Evolutionary conservation across 64 coral and sea anemone species (phyloP).

Genomic region (Dendronephthya gigantea): DNA sequence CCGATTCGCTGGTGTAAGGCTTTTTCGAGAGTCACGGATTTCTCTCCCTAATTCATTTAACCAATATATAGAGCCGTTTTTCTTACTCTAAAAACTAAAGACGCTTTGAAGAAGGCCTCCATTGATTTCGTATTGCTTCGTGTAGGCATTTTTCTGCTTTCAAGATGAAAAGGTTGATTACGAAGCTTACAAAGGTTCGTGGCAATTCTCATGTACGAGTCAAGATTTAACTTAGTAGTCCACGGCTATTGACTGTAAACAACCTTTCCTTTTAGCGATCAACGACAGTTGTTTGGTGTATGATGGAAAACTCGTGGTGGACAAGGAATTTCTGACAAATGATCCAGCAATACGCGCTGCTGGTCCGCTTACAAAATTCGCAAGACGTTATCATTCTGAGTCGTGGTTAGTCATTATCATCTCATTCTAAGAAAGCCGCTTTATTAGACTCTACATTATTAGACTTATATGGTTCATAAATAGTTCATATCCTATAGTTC

Average conservation of each 20-base stretch:
- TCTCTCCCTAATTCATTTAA: no score
- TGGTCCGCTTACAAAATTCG: slow-evolving; percentile 59
- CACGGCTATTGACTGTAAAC: no score
- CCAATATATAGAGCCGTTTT: no score
- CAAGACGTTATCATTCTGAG: slow-evolving; percentile 62
- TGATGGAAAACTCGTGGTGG: slow-evolving; percentile 53
- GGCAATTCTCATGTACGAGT: not conserved
- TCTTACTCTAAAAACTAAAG: no score
- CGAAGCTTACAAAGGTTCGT: slow-evolving; percentile 82
- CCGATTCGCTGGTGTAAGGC: no score
- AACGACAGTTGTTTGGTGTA: slow-evolving; percentile 72
- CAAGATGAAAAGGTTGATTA: slow-evolving; percentile 80
- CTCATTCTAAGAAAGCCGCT: no score
- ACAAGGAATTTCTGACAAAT: slow-evolving; percentile 59
- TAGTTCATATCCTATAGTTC: not conserved
- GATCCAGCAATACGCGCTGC: slow-evolving; percentile 58
- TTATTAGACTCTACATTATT: no score
- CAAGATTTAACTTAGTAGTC: no score
- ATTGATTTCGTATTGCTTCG: not conserved
- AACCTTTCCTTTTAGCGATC: slow-evolving; percentile 34
- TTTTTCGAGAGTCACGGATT: no score
- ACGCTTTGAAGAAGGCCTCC: no score
- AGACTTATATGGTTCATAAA: no score
- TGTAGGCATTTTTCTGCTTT: slow-evolving; percentile 94
- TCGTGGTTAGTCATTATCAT: slow-evolving; percentile 35